Evolutionary conservation across 2,113 vertebrate species (phyloP).

Genomic region (Macroglossus sobrinus): DNA sequence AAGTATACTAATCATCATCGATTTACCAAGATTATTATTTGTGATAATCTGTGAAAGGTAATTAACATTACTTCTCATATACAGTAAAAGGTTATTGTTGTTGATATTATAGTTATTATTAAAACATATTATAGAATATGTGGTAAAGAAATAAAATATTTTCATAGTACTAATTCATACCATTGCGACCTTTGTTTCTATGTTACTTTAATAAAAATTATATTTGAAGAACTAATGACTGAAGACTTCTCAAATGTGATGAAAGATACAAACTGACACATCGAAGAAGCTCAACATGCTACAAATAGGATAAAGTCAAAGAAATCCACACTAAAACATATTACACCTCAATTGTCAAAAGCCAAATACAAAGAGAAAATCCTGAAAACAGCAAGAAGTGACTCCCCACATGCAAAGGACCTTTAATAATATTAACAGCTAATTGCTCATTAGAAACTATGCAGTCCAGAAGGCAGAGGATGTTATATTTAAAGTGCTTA

Average conservation of each 20-base stretch:
- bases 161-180: background rate
- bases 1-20: background rate
- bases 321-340: background rate
- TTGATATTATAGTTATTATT: background rate
- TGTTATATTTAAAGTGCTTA: background rate
- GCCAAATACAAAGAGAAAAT: background rate
- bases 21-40: background rate
- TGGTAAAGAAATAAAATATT: background rate
- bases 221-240: background rate
- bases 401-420: background rate
- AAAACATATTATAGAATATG: background rate
- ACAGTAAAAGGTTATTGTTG: background rate
- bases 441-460: background rate
- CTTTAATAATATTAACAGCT: background rate
- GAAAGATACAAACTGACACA: background rate
- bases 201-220: background rate
- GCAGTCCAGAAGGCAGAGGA: background rate
- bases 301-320: background rate
- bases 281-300: background rate
- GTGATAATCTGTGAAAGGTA: background rate
- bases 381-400: background rate
- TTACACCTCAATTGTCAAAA: background rate
- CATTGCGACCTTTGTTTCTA: background rate
- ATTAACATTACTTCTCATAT: background rate
- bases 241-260: background rate